These are phyloP conservation scores for Acanthornis magna DNA, from an alignment of 2,797 vertebrate species.

Conservation along the genomic window DNA sequence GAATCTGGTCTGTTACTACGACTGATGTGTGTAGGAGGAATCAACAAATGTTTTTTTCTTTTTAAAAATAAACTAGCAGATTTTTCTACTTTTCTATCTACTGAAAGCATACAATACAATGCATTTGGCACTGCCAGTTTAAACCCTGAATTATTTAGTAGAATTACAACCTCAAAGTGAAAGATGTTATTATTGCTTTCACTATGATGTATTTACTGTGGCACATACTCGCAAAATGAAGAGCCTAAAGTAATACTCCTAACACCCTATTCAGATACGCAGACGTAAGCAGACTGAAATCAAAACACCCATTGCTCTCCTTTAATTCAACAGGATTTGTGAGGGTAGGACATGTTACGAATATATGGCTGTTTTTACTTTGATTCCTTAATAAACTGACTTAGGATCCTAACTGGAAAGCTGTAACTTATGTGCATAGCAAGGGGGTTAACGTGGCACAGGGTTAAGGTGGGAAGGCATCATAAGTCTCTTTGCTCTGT, in stretches of 20 bases:
- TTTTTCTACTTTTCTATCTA: not conserved
- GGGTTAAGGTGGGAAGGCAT: conserved; percentile 38
- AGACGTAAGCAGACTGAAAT: conserved; percentile 13
- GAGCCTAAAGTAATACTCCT: conserved; percentile 1
- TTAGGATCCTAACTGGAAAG: conserved; percentile 19
- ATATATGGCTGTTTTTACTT: conserved; percentile 39
- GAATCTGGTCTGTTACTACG: not conserved
- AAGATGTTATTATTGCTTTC: not conserved
- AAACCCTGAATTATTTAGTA: not conserved
- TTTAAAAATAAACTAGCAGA: not conserved
- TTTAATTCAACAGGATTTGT: conserved; percentile 48
- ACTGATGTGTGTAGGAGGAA: not conserved
- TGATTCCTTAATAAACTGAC: conserved; percentile 47
- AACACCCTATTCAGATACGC: conserved; percentile 39
- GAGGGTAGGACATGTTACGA: not conserved
- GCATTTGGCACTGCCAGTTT: not conserved
- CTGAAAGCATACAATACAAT: not conserved
- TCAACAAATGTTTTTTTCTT: not conserved
- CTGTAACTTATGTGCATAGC: not conserved
- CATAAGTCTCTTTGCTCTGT: conserved; percentile 29
- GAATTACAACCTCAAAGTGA: not conserved
- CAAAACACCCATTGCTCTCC: conserved; percentile 8
- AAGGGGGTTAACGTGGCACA: conserved; percentile 17
- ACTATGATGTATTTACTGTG: not conserved
- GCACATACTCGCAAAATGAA: not conserved